Percentiles rank a stretch among this genome's conserved stretches.
phyloP scores from a whole-genome alignment of 2,113 vertebrate genomes.

The Pelobates fuscus region DNA sequence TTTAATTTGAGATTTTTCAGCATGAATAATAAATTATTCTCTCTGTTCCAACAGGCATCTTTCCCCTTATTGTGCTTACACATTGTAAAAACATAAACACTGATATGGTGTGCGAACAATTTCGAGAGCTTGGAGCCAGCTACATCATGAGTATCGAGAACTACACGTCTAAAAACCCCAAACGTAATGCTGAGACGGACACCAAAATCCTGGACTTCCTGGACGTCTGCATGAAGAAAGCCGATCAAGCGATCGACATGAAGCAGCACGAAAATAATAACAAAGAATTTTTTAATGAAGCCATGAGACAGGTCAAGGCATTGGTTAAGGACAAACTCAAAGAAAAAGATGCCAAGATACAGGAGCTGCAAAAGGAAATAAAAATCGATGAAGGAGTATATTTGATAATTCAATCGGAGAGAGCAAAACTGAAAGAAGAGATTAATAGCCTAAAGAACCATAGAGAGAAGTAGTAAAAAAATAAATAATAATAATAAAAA shows the following conservation, averaged over 20 bases:
- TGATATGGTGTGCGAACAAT: too few species aligned
- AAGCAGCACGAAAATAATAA: background rate
- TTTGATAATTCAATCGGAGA: too few species aligned
- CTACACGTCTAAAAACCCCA: background rate
- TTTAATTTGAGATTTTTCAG: background rate
- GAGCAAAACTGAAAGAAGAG: too few species aligned
- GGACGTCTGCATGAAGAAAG: conserved; percentile 7
- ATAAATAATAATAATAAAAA: too few species aligned
- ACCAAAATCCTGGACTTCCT: background rate
- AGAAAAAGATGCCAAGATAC: too few species aligned
- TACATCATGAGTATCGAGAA: background rate
- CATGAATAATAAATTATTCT: background rate
- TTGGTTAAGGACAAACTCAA: too few species aligned
- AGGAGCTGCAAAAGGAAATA: too few species aligned
- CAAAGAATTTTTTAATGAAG: background rate
- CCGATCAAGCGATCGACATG: background rate
- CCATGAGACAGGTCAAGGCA: background rate
- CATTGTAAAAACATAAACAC: background rate
- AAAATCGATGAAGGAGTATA: too few species aligned
- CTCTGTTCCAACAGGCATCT: background rate
- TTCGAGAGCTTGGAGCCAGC: background rate
- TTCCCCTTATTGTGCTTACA: conserved; percentile 16
- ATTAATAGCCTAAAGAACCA: too few species aligned
- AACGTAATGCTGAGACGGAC: background rate
- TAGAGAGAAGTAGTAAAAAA: too few species aligned